Base-by-base conservation (phyloP, 1,140 invertebrate genomes). In the Anastrepha ludens region DNA sequence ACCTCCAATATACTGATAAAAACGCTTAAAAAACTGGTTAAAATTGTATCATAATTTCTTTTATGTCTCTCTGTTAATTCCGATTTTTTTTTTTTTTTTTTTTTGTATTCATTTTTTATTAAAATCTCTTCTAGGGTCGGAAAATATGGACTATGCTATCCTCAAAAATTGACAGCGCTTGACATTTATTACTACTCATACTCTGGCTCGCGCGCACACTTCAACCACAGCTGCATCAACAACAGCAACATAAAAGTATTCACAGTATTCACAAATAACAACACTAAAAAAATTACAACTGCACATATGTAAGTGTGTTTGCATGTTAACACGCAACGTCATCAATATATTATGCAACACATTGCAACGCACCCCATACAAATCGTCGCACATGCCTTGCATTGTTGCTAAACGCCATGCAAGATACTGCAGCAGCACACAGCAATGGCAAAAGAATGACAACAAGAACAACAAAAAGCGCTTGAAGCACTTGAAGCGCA, bases 311-410 rank as follows among this genome's bases (percentile, higher is more conserved):
- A 29, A 41, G 17, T 55, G 47, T 20, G 74, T n/a, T 29, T 50
- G 0, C 44, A 29, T 58, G 47, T 41, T 81, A 47, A 29, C 74
- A 81, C 47, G 74, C 74, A 50, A 50, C 74, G 74, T 81, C 74
- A 81, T 81, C 74, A 81, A 81, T 81, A 81, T 81, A 81, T 81
- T 81, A 81, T 81, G 74, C 47, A 81, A 81, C 47, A 50, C 47
- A 81, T 55, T 81, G 74, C 74, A 81, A 81, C 44, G 44, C 47
- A 55, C 74, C n/a, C 11, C 7, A 41, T 20, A n/a, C 74, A 81
- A 29, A 11, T 11, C 50, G 50, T 8, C 3, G 50, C 50, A 55
- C 50, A 8, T 55, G 11, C 50, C 11, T 11, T 8, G 11, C 50
- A 55, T 55, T 55, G 6, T 55, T 55, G 50, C 50, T 6, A 8